These are phyloP conservation scores for Pelobates fuscus DNA, from an alignment of 2,113 vertebrate genomes.

Conservation along the genomic window DNA sequence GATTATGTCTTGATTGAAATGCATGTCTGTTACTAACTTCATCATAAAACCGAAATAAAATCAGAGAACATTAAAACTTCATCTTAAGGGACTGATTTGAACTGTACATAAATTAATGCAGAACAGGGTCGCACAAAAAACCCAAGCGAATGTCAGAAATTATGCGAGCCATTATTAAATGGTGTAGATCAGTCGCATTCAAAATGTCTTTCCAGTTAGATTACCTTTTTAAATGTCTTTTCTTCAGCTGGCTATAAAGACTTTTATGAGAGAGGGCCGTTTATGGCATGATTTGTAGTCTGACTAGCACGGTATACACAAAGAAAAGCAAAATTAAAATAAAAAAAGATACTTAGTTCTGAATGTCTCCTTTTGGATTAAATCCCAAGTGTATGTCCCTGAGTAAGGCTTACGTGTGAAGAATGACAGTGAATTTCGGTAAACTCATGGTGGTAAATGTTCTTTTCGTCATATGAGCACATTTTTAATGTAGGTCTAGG, in stretches of 20 bases:
- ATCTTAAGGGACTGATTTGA: not conserved
- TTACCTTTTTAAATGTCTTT: not conserved
- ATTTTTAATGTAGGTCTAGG: too few species aligned
- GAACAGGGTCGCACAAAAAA: not conserved
- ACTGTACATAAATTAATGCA: not conserved
- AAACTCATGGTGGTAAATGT: too few species aligned
- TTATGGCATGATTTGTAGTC: too few species aligned
- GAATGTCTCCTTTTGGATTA: too few species aligned
- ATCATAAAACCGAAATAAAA: not conserved
- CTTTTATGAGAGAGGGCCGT: too few species aligned
- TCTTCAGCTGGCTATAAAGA: not conserved
- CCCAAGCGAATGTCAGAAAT: not conserved
- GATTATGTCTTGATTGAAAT: not conserved
- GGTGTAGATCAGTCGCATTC: not conserved
- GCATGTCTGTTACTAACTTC: not conserved
- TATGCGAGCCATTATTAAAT: not conserved
- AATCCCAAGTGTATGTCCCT: too few species aligned
- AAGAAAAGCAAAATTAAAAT: too few species aligned
- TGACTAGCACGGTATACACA: too few species aligned
- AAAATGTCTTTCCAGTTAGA: not conserved
- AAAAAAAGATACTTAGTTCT: too few species aligned
- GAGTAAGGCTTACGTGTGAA: too few species aligned
- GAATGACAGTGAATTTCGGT: too few species aligned
- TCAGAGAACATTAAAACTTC: not conserved
- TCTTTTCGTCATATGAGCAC: too few species aligned